phyloP scores from a whole-genome alignment of 2,888 invertebrate species.

The Apocheima hispidaria region DNA sequence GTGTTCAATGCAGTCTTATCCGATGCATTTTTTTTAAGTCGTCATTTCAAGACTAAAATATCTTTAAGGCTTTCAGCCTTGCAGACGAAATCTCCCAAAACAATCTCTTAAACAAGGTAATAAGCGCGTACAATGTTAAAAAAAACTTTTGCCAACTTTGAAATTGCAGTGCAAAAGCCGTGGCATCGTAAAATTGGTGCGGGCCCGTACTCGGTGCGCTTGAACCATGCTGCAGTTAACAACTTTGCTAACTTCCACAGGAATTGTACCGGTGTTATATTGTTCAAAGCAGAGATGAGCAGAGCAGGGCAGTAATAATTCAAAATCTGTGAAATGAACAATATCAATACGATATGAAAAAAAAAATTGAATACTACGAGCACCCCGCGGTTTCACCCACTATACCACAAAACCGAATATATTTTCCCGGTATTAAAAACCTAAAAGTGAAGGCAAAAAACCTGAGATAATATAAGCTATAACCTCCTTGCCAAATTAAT shows the following conservation, averaged over 20 bases:
- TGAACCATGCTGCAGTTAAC: constrained; percentile 56
- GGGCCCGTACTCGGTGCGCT: constrained; percentile 54
- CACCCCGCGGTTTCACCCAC: background rate
- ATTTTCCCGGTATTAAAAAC: background rate
- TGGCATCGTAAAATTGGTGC: constrained; percentile 63
- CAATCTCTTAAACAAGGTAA: constrained; percentile 16
- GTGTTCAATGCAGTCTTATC: too few species aligned
- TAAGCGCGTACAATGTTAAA: constrained; percentile 44
- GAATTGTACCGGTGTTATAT: constrained; percentile 53
- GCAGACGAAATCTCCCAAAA: constrained; percentile 13
- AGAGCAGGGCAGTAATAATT: too few species aligned
- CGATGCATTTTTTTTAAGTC: too few species aligned
- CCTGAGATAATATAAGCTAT: too few species aligned
- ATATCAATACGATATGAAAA: too few species aligned
- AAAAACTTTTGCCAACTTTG: constrained; percentile 65
- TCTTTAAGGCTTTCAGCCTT: too few species aligned
- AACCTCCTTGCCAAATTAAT: too few species aligned
- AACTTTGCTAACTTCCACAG: constrained; percentile 60
- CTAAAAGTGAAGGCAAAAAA: background rate
- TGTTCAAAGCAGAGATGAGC: constrained; percentile 49
- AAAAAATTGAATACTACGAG: too few species aligned
- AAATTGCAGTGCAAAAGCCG: constrained; percentile 61
- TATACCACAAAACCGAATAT: too few species aligned
- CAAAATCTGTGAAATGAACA: too few species aligned
- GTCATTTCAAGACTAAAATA: too few species aligned